These are phyloP conservation scores for Brassicogethes aeneus DNA, from an alignment of 2,888 invertebrate genomes.

Conservation along the genomic window DNA sequence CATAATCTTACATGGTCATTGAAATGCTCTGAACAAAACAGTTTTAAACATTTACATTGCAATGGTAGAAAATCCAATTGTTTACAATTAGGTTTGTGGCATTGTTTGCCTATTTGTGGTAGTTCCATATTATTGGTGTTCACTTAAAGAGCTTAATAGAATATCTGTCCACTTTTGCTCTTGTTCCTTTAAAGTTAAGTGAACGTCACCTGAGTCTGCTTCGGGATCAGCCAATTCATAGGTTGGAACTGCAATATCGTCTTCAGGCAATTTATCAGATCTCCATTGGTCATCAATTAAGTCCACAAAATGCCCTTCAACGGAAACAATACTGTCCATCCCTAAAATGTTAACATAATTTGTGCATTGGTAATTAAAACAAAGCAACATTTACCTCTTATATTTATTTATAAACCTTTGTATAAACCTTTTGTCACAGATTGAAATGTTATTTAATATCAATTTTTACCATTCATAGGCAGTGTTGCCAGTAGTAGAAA, in stretches of 20 bases:
- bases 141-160: conserved; percentile 45
- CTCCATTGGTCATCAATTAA: conserved; percentile 84
- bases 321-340: conserved; percentile 60
- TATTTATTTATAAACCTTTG: too few relatives aligned
- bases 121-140: conserved; percentile 61
- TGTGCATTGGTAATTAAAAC: too few relatives aligned
- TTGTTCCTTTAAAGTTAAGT: conserved; percentile 81
- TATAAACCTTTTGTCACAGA: too few relatives aligned
- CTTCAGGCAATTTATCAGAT: conserved; percentile 70
- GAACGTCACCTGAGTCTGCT: conserved; percentile 85
- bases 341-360: conserved; percentile 5
- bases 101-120: conserved; percentile 60
- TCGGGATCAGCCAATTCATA: conserved; percentile 88
- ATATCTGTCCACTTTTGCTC: conserved; percentile 59
- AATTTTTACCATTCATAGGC: too few relatives aligned
- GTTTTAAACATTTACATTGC: conserved; percentile 52
- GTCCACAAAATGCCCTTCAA: conserved; percentile 68
- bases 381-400: too few relatives aligned
- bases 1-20: conserved; percentile 48
- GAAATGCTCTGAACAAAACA: conserved; percentile 63
- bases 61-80: conserved; percentile 66
- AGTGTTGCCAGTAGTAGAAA: too few relatives aligned
- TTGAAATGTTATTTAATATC: too few relatives aligned
- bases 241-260: conserved; percentile 77
- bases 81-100: conserved; percentile 51